Percentiles rank a stretch among this genome's conserved stretches.
phyloP scores from a whole-genome alignment of 92 coral and sea anemone genomes.

The Palythoa grandiflora region DNA sequence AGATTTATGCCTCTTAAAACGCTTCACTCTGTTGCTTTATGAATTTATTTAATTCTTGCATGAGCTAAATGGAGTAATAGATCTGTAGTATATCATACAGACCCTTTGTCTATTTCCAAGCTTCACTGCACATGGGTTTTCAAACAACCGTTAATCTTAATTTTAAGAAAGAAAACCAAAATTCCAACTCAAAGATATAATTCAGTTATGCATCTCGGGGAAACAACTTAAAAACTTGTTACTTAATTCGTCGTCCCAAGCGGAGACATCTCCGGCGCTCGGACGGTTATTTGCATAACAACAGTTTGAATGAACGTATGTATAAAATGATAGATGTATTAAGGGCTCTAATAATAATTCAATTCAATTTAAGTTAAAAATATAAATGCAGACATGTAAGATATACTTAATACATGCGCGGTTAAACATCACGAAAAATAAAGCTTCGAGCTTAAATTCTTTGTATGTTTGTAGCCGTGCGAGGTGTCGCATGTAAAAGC shows the following conservation, averaged over 20 bases:
- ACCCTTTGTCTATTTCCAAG: background rate
- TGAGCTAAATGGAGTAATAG: background rate
- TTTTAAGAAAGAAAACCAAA: background rate
- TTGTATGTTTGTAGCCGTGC: background rate
- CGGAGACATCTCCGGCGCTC: conserved; percentile 40
- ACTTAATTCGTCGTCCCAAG: background rate
- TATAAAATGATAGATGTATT: conserved; percentile 1
- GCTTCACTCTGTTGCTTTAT: background rate
- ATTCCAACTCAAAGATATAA: background rate
- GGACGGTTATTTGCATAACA: conserved; percentile 26
- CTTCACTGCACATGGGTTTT: background rate
- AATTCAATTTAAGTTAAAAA: background rate
- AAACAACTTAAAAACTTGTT: background rate
- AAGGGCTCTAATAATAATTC: conserved; percentile 17
- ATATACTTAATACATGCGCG: background rate
- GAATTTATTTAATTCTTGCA: background rate
- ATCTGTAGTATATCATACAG: background rate
- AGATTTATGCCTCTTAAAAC: background rate
- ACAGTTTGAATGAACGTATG: background rate
- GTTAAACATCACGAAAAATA: background rate
- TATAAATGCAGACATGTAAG: background rate
- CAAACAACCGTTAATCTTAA: background rate
- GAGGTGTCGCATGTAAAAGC: background rate
- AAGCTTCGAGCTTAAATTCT: background rate
- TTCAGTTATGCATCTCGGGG: background rate